These are phyloP conservation scores for Sycophila texana DNA, from an alignment of 2,888 invertebrate genomes.

Conservation along the genomic window DNA sequence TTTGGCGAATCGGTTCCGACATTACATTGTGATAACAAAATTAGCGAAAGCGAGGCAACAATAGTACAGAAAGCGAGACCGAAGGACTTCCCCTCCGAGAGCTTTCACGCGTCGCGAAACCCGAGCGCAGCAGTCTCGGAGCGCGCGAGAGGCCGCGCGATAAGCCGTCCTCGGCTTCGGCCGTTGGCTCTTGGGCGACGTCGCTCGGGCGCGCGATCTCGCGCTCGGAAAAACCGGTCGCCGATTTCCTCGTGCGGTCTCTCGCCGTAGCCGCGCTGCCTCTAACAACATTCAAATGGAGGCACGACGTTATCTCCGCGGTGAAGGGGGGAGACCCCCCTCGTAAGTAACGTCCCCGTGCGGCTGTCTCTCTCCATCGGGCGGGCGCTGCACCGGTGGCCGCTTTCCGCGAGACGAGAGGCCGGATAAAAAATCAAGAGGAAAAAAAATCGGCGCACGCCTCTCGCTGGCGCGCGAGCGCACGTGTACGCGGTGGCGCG, in stretches of 20 bases:
- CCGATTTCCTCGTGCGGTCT: conserved; percentile 54
- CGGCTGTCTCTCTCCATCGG: background rate
- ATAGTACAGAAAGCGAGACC: too few relatives aligned
- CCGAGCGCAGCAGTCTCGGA: background rate
- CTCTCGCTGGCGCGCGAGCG: conserved; percentile 67
- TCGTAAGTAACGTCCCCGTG: conserved; percentile 58
- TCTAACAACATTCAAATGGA: conserved; percentile 70
- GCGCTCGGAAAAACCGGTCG: conserved; percentile 52
- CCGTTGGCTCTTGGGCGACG: conserved; percentile 35
- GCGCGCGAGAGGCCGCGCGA: background rate
- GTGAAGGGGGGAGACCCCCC: conserved; percentile 27
- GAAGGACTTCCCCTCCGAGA: background rate
- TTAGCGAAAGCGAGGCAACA: too few relatives aligned
- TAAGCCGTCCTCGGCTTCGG: conserved; percentile 41
- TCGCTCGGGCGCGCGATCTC: conserved; percentile 38
- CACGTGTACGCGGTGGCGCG: conserved; percentile 37
- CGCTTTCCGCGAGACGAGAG: too few relatives aligned
- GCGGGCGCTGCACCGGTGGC: too few relatives aligned
- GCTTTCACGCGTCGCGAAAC: background rate
- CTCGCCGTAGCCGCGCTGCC: conserved; percentile 57
- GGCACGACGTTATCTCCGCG: conserved; percentile 63
- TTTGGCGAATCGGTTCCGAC: too few relatives aligned
- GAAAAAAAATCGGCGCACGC: conserved; percentile 70
- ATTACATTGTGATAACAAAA: too few relatives aligned
- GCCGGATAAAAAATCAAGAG: too few relatives aligned